A percentile compares a stretch with the other conserved stretches of the same genome.
Evolutionary conservation across 2,797 vertebrate species (phyloP).

Genomic region (Chiloscyllium punctatum): DNA sequence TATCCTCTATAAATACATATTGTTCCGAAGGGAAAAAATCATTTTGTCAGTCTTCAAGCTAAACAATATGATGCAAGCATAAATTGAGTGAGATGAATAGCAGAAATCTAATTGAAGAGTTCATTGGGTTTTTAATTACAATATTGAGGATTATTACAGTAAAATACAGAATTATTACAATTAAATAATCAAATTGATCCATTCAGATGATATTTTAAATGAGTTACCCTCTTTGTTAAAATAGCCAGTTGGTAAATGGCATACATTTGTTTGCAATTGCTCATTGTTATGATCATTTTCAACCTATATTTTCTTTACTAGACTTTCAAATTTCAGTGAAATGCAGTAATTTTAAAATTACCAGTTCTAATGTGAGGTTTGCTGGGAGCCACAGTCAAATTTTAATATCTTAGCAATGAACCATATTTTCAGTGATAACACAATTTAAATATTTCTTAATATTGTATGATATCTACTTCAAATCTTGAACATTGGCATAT

Average conservation of each 20-base stretch:
- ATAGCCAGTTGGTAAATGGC: background rate
- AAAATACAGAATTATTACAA: background rate
- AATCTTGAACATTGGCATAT: background rate
- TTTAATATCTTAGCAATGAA: background rate
- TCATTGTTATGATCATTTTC: background rate
- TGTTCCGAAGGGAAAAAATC: background rate
- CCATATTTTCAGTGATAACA: background rate
- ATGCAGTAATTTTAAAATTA: background rate
- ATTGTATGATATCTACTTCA: background rate
- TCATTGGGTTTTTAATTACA: background rate
- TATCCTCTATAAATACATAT: background rate
- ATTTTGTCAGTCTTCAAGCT: background rate
- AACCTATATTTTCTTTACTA: background rate
- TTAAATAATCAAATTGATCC: background rate
- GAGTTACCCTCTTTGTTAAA: background rate
- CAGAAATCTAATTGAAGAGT: background rate
- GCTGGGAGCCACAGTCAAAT: background rate
- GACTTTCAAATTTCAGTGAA: background rate
- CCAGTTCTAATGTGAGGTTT: background rate
- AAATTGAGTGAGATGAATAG: background rate
- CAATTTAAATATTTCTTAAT: background rate
- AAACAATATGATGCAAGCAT: background rate
- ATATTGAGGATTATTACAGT: background rate
- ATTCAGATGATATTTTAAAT: slow-evolving; percentile 3
- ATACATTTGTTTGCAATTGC: background rate